A percentile compares a stretch with the other conserved stretches of the same genome.
phyloP scores from a whole-genome alignment of 2,113 vertebrate species.

The Copsychus sechellarum region DNA sequence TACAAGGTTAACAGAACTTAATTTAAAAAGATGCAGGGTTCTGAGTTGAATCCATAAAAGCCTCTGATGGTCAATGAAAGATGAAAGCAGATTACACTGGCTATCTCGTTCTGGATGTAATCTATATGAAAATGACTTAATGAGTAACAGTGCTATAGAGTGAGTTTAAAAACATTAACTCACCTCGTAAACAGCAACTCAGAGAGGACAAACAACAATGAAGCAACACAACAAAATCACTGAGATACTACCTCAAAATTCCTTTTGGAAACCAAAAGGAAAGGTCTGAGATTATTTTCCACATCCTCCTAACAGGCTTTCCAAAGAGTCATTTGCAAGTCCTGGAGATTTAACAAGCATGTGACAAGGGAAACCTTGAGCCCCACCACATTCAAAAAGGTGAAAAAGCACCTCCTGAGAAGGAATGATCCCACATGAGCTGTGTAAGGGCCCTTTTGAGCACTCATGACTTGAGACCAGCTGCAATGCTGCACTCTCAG shows the following conservation, averaged over 20 bases:
- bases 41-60: neutral
- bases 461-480: neutral
- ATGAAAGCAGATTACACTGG: neutral
- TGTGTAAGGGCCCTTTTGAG: neutral
- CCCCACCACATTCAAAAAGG: neutral
- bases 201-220: neutral
- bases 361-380: neutral
- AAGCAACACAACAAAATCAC: neutral
- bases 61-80: neutral
- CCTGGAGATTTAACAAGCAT: neutral
- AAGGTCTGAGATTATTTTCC: neutral
- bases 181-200: neutral
- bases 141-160: neutral
- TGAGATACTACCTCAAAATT: neutral
- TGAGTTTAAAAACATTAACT: neutral
- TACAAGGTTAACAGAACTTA: neutral
- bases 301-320: neutral
- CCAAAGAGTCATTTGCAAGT: neutral
- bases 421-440: neutral
- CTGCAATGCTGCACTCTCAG: neutral
- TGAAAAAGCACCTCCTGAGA: neutral
- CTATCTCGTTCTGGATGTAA: neutral
- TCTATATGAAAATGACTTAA: neutral
- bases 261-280: neutral
- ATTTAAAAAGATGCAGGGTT: neutral